Conservation (phyloP, 35 echinoderm and acorn worm genomes). For the Patiria miniata region DNA sequence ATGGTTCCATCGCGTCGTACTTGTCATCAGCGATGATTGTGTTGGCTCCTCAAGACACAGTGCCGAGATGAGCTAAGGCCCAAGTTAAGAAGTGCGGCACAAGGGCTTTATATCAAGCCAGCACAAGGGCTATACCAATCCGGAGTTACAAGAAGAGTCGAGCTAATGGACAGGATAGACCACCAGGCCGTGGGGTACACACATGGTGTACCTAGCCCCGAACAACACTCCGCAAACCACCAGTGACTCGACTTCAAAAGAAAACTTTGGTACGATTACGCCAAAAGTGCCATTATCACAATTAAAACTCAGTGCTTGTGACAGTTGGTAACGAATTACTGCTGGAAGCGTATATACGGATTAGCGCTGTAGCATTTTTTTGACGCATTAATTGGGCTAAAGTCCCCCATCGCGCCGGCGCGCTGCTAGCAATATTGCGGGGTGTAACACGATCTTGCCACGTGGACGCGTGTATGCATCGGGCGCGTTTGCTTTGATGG, state of each 20-base stretch:
- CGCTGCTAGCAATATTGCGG: conserved; percentile 20
- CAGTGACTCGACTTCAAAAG: background rate
- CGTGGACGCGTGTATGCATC: background rate
- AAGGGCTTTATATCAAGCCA: too few species aligned
- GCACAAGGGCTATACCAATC: background rate
- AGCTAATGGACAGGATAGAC: background rate
- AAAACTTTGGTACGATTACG: background rate
- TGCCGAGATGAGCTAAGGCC: background rate
- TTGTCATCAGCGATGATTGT: conserved; percentile 28
- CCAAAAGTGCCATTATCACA: conserved; percentile 28
- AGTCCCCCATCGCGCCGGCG: background rate
- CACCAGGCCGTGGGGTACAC: conserved; percentile 19
- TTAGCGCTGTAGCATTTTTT: conserved; percentile 12
- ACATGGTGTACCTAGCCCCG: background rate
- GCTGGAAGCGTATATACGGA: conserved; percentile 9
- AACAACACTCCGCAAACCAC: background rate
- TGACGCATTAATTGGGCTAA: conserved; percentile 30
- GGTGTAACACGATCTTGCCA: background rate
- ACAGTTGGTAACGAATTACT: conserved; percentile 28
- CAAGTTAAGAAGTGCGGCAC: background rate
- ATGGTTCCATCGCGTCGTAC: background rate
- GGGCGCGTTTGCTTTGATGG: background rate
- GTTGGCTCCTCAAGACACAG: conserved; percentile 5
- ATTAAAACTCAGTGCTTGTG: conserved; percentile 22
- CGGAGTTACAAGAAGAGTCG: background rate